phyloP scores from a whole-genome alignment of 2,113 vertebrate genomes.

The Muntiacus reevesi region DNA sequence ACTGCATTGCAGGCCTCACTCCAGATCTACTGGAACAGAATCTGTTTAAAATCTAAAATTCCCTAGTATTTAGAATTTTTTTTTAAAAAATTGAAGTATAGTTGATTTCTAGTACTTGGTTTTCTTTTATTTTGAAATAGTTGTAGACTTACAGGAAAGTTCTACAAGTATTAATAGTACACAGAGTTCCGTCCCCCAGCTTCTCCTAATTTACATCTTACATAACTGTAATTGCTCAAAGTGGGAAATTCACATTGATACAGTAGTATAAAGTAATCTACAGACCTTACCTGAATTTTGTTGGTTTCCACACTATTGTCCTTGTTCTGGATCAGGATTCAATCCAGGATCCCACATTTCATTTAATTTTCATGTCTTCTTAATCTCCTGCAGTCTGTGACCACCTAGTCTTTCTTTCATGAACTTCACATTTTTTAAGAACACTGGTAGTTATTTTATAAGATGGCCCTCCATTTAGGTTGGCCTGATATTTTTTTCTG shows the following conservation, averaged over 20 bases:
- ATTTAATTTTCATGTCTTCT: not conserved
- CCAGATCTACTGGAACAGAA: not conserved
- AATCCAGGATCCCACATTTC: not conserved
- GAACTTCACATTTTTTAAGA: not conserved
- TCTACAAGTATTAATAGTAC: not conserved
- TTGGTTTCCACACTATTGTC: not conserved
- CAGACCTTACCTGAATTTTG: not conserved
- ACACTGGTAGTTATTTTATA: not conserved
- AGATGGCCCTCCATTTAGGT: not conserved
- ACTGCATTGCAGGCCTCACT: not conserved
- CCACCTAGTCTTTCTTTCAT: not conserved
- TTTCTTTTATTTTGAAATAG: not conserved
- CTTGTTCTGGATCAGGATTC: not conserved
- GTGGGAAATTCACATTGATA: not conserved
- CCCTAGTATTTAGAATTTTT: not conserved
- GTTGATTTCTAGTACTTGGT: not conserved
- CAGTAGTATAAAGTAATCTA: not conserved
- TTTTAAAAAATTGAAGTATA: not conserved
- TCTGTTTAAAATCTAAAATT: not conserved
- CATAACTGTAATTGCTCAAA: not conserved
- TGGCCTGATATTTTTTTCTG: not conserved
- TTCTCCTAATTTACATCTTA: not conserved
- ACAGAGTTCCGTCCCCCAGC: not conserved
- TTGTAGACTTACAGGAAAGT: constrained; percentile 24
- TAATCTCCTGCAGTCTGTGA: not conserved